Conservation (phyloP, 2,797 vertebrate genomes). For the Pseudocheirus occidentalis region DNA sequence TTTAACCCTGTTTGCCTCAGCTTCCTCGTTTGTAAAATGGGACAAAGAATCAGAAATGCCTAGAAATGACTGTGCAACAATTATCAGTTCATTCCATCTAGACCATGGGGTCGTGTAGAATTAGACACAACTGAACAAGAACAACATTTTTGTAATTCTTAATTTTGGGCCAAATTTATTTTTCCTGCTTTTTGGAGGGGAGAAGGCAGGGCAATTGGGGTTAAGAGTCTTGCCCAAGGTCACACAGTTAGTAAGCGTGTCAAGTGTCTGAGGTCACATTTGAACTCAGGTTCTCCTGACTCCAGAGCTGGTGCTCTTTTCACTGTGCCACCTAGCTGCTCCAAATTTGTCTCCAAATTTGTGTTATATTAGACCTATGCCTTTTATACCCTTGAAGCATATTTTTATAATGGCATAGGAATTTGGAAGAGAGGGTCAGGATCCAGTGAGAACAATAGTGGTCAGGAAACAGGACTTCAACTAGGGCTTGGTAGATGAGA, state of each 20-base stretch:
- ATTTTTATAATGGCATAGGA: not conserved
- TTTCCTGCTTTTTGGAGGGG: too few relatives aligned
- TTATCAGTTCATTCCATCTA: too few relatives aligned
- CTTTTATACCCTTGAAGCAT: not conserved
- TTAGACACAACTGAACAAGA: not conserved
- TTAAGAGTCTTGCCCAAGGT: too few relatives aligned
- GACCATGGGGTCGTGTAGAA: not conserved
- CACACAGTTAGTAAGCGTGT: too few relatives aligned
- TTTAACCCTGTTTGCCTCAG: not conserved
- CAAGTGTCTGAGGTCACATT: too few relatives aligned
- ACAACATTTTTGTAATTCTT: not conserved
- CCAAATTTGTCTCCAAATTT: not conserved
- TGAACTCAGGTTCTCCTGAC: too few relatives aligned
- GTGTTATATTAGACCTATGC: not conserved
- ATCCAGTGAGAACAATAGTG: not conserved
- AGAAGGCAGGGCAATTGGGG: too few relatives aligned
- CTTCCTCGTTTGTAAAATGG: not conserved
- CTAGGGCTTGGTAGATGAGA: not conserved
- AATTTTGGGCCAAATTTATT: not conserved
- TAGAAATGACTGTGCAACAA: too few relatives aligned
- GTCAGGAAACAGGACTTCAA: not conserved
- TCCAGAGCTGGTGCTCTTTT: too few relatives aligned
- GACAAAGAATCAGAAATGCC: too few relatives aligned
- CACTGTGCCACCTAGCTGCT: too few relatives aligned
- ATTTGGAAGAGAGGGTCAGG: not conserved